Conservation (phyloP, 2,797 vertebrate species). For the Malacoraja senta region DNA sequence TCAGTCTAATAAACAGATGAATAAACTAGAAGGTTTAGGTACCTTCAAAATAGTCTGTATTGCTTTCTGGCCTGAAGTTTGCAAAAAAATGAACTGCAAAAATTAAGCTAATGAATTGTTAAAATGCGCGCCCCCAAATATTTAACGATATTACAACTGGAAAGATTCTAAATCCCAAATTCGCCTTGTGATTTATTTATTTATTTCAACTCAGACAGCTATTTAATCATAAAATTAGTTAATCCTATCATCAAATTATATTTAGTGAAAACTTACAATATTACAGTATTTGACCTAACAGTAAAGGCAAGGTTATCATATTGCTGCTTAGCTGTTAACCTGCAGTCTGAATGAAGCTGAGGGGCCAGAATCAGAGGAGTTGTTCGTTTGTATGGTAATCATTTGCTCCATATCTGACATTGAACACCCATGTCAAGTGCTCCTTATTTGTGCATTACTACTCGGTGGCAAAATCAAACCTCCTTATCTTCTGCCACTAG, state of each 20-base stretch:
- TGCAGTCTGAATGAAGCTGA: not conserved
- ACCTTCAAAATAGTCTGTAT: not conserved
- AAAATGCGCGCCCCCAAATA: not conserved
- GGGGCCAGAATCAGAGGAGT: not conserved
- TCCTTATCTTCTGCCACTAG: not conserved
- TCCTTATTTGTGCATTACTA: not conserved
- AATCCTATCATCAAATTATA: not conserved
- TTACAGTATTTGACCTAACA: not conserved
- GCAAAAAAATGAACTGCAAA: not conserved
- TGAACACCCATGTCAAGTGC: not conserved
- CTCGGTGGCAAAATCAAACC: not conserved
- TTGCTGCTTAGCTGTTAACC: not conserved
- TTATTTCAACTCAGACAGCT: not conserved
- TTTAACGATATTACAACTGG: not conserved
- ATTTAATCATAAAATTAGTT: not conserved
- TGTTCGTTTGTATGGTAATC: not conserved
- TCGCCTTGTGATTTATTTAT: conserved; percentile 7
- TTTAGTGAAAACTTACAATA: not conserved
- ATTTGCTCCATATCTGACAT: not conserved
- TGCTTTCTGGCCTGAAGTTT: not conserved
- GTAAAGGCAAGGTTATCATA: not conserved
- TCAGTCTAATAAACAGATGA: not conserved
- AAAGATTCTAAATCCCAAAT: not conserved
- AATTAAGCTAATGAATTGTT: conserved; percentile 4
- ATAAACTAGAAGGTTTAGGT: not conserved